Percentiles rank a stretch among this genome's conserved stretches.
These are phyloP conservation scores for Celastrina argiolus DNA, from an alignment of 2,888 invertebrate genomes.

Conservation along the genomic window DNA sequence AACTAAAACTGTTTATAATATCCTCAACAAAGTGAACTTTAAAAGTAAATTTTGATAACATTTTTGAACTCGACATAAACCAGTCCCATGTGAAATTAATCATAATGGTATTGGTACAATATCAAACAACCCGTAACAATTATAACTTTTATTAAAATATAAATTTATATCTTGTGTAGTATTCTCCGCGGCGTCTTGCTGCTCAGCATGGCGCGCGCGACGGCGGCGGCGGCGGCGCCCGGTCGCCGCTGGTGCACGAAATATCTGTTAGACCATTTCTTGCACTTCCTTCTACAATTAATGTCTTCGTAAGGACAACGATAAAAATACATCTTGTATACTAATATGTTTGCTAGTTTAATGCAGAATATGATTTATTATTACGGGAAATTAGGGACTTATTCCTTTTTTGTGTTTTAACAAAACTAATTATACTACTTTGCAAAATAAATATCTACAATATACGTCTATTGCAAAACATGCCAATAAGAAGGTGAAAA, in stretches of 20 bases:
- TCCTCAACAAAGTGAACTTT: no score
- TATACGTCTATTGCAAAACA: not conserved
- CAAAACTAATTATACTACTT: no score
- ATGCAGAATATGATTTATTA: not conserved
- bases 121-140: not conserved
- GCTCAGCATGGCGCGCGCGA: not conserved
- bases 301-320: not conserved
- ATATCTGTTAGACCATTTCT: not conserved
- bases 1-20: no score
- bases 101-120: not conserved
- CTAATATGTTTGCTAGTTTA: not conserved
- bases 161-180: not conserved
- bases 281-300: constrained; percentile 4
- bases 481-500: not conserved
- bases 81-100: not conserved
- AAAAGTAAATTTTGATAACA: no score
- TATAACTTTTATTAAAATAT: not conserved
- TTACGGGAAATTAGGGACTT: no score
- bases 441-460: no score
- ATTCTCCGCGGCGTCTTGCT: not conserved
- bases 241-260: not conserved
- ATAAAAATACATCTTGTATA: not conserved
- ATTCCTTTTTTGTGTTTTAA: no score
- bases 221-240: not conserved
- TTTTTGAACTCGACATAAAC: not conserved